Percentiles rank a stretch among this genome's conserved stretches.
Evolutionary conservation across 2,797 vertebrate species (phyloP).

Genomic region (Meriones psammophilus): DNA sequence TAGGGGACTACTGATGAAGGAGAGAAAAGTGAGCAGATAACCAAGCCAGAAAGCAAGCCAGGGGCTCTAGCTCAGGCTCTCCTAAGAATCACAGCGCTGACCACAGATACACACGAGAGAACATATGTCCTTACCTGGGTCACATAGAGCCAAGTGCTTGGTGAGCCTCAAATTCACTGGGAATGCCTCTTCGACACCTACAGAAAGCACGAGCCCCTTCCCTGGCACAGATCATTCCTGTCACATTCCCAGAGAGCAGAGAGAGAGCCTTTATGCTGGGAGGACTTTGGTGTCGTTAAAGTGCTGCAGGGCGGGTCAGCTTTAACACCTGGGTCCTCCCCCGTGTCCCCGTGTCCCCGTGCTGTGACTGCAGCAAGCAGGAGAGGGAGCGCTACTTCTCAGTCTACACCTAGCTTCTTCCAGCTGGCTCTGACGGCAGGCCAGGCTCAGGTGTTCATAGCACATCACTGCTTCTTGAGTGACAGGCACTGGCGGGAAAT

Average conservation of each 20-base stretch:
- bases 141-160: background rate
- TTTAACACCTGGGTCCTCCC: background rate
- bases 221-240: background rate
- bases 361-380: accelerated
- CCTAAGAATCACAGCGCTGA: background rate
- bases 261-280: background rate
- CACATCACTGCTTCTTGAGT: background rate
- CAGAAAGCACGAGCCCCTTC: too few relatives aligned
- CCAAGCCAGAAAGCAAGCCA: background rate
- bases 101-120: accelerated
- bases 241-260: background rate
- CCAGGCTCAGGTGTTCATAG: background rate
- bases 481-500: background rate
- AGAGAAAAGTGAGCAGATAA: background rate
- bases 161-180: background rate
- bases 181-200: background rate
- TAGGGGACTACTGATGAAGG: background rate
- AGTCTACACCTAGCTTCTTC: background rate
- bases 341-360: background rate
- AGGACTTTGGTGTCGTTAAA: background rate
- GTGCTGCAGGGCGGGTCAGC: background rate
- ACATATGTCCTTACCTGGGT: background rate
- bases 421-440: background rate
- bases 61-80: background rate
- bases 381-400: background rate